phyloP scores from a whole-genome alignment of 2,888 invertebrate genomes.

The Proisotoma minuta region DNA sequence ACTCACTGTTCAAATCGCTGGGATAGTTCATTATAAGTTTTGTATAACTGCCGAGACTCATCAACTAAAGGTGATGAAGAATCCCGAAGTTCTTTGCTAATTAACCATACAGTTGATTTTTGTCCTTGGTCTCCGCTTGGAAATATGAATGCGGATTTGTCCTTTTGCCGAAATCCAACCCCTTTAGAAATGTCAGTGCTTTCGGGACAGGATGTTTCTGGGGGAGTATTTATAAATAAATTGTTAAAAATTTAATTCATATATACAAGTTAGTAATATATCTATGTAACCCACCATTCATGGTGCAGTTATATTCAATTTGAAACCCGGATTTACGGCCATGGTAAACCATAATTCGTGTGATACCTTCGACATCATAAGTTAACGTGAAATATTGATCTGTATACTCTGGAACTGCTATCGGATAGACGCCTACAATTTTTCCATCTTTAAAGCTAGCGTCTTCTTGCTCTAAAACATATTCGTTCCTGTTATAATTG shows the following conservation, averaged over 20 bases:
- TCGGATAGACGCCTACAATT: constrained; percentile 23
- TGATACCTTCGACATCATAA: background rate
- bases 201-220: constrained; percentile 17
- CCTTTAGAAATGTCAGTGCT: constrained; percentile 18
- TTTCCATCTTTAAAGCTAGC: constrained; percentile 10
- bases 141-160: constrained; percentile 21
- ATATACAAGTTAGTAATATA: background rate
- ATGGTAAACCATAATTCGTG: constrained; percentile 28
- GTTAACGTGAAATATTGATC: constrained; percentile 31
- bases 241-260: background rate
- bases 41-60: constrained; percentile 23
- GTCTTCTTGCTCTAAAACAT: constrained; percentile 4
- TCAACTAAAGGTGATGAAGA: constrained; percentile 28
- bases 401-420: constrained; percentile 24
- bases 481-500: constrained; percentile 29
- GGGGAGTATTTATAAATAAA: background rate
- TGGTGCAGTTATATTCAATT: constrained; percentile 19
- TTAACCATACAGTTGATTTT: constrained; percentile 11
- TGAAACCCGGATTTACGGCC: constrained; percentile 14
- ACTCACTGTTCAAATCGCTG: constrained; percentile 17
- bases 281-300: constrained; percentile 17
- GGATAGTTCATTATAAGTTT: constrained; percentile 24
- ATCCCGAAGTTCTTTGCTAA: constrained; percentile 21
- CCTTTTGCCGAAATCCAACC: constrained; percentile 20
- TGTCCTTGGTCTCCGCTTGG: constrained; percentile 12